Evolutionary conservation across 2,888 invertebrate species (phyloP).

Genomic region (Mesorhabditis sp.): DNA sequence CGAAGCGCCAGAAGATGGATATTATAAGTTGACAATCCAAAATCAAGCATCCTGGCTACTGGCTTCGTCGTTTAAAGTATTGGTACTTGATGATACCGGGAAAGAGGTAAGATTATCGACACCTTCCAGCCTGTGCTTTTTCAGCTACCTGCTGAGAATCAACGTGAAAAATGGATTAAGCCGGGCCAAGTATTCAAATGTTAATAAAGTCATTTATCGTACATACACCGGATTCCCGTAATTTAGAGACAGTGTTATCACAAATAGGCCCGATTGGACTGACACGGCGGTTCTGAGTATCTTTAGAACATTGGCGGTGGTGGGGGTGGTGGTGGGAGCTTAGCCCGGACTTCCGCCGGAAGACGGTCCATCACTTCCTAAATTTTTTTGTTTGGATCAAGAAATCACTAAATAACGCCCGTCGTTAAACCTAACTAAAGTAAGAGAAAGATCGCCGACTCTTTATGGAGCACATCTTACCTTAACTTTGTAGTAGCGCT

Average conservation of each 20-base stretch:
- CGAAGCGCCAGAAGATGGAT: constrained; percentile 29
- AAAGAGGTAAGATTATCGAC: constrained; percentile 1
- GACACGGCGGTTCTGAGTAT: neutral
- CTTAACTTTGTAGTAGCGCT: constrained; percentile 3
- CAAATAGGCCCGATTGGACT: too few relatives aligned
- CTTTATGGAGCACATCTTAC: neutral
- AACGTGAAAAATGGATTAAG: constrained; percentile 1
- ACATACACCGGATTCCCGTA: too few relatives aligned
- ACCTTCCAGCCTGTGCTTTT: neutral
- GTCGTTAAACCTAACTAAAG: neutral
- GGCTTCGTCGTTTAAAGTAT: constrained; percentile 24
- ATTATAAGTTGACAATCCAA: constrained; percentile 14
- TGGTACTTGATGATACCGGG: constrained; percentile 19
- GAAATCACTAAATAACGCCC: neutral
- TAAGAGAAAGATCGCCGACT: neutral
- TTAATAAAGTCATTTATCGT: too few relatives aligned
- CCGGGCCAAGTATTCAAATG: neutral
- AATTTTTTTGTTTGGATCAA: neutral
- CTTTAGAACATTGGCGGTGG: constrained; percentile 4
- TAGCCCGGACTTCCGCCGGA: neutral
- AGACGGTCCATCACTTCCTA: constrained; percentile 6
- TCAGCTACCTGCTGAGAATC: constrained; percentile 1
- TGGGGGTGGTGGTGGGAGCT: neutral
- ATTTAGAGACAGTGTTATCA: too few relatives aligned
- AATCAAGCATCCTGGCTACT: constrained; percentile 37